phyloP scores from a whole-genome alignment of 2,888 invertebrate genomes.

The Trachelus iudaicus region DNA sequence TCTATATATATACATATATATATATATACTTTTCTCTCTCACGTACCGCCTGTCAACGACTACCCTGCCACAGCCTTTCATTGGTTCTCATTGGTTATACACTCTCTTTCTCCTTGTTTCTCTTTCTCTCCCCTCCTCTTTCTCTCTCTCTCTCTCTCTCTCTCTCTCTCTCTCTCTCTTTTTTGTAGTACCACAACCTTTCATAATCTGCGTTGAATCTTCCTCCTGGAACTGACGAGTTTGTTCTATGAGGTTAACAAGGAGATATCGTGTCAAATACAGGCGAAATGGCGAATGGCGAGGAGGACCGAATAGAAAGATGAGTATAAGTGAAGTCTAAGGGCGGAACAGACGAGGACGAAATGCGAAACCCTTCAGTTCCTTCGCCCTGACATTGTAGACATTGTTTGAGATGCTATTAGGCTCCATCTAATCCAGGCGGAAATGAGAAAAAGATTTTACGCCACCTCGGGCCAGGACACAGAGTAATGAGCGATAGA shows the following conservation, averaged over 20 bases:
- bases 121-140: slow-evolving; percentile 10
- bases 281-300: background rate
- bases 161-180: background rate
- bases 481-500: background rate
- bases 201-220: background rate
- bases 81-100: background rate
- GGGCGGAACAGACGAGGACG: background rate
- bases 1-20: background rate
- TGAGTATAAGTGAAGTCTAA: background rate
- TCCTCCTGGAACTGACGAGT: background rate
- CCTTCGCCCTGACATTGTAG: slow-evolving; percentile 9
- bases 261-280: background rate
- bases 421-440: background rate
- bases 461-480: background rate
- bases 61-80: background rate
- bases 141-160: slow-evolving; percentile 4
- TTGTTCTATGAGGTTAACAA: background rate
- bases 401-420: slow-evolving; percentile 19
- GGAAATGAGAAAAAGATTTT: background rate
- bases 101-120: background rate
- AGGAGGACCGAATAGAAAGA: background rate
- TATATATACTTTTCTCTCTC: background rate
- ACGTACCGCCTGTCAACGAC: background rate
- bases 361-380: background rate
- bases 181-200: background rate